Percentiles rank a stretch among this genome's conserved stretches.
phyloP scores from a whole-genome alignment of 2,113 vertebrate species.

The Zootoca vivipara region DNA sequence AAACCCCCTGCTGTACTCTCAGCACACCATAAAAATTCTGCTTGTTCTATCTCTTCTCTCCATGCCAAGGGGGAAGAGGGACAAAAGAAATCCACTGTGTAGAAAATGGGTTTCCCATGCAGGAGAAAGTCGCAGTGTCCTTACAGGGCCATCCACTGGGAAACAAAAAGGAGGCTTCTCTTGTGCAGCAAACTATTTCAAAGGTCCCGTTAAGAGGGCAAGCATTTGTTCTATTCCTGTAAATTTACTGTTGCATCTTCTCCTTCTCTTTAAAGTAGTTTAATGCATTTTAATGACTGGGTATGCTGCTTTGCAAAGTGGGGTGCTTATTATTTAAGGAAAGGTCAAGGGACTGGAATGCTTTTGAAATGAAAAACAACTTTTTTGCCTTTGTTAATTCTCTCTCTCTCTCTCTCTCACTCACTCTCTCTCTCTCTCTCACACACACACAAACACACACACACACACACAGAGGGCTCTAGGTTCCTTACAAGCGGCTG shows the following conservation, averaged over 20 bases:
- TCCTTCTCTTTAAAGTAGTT: neutral
- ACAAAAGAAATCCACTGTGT: neutral
- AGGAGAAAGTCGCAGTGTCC: neutral
- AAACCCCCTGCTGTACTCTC: neutral
- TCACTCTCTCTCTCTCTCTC: neutral
- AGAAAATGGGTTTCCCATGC: neutral
- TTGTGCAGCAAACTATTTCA: neutral
- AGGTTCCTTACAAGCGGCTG: neutral
- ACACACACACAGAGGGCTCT: too few relatives aligned
- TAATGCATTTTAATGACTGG: slow-evolving; percentile 12
- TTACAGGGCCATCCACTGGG: neutral
- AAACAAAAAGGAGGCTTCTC: neutral
- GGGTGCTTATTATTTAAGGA: too few relatives aligned
- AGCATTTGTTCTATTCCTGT: slow-evolving; percentile 20
- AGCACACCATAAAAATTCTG: neutral
- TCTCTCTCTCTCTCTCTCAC: neutral
- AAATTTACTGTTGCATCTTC: neutral
- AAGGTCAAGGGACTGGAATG: too few relatives aligned
- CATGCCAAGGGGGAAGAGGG: neutral
- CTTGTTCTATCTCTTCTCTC: too few relatives aligned
- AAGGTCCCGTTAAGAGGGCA: neutral
- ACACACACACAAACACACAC: too few relatives aligned
- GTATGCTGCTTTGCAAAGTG: too few relatives aligned
- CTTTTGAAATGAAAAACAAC: neutral
- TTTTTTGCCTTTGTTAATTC: neutral